phyloP scores from a whole-genome alignment of 1,140 invertebrate species.

The Steinernema khuongi region DNA sequence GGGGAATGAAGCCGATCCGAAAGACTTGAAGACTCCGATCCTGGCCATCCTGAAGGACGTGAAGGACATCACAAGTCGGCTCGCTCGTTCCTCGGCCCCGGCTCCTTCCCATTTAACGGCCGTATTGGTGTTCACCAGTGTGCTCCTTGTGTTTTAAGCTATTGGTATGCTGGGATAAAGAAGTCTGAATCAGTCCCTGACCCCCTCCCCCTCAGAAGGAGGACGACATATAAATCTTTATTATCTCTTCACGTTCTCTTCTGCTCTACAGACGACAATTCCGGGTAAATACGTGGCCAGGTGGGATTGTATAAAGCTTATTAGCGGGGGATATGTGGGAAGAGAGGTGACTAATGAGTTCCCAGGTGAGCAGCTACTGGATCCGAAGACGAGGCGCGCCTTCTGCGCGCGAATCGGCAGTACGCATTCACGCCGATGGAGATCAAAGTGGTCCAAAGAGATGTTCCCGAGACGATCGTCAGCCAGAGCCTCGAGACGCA shows the following conservation, averaged over 20 bases:
- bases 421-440: slow-evolving; percentile 6
- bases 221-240: slow-evolving; percentile 12
- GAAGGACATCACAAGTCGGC: no score
- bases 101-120: no score
- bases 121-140: no score
- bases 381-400: background rate
- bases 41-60: no score
- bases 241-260: slow-evolving; percentile 15
- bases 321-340: background rate
- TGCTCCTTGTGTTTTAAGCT: no score
- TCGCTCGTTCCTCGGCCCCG: no score
- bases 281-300: background rate
- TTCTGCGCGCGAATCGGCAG: slow-evolving; percentile 9
- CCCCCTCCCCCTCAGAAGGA: no score
- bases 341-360: background rate
- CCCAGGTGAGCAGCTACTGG: slow-evolving; percentile 9
- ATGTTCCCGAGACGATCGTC: background rate
- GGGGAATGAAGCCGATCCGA: no score
- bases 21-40: no score
- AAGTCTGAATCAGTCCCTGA: no score
- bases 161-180: no score
- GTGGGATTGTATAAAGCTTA: slow-evolving; percentile 12
- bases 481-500: background rate
- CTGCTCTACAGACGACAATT: slow-evolving; percentile 2
- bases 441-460: slow-evolving; percentile 12